These are phyloP conservation scores for Styela plicata DNA, from an alignment of 23 tunicate species.

Conservation along the genomic window DNA sequence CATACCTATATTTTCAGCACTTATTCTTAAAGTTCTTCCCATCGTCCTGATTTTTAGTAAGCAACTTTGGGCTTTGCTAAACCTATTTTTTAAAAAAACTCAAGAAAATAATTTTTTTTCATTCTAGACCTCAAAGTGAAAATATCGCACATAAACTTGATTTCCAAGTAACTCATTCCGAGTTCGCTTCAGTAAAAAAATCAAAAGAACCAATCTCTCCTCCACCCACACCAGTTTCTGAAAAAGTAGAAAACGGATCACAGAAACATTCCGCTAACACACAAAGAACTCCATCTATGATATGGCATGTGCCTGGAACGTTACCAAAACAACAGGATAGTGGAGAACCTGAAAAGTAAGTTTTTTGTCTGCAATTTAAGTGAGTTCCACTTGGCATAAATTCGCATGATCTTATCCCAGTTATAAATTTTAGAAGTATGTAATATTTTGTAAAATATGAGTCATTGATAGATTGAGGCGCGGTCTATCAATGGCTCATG, in stretches of 20 bases:
- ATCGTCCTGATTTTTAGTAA: too few relatives aligned
- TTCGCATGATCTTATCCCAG: too few relatives aligned
- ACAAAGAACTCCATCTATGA: conserved; percentile 26
- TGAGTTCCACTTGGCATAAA: too few relatives aligned
- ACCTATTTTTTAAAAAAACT: background rate
- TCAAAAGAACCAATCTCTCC: conserved; percentile 13
- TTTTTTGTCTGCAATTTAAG: too few relatives aligned
- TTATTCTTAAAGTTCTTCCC: too few relatives aligned
- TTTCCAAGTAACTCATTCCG: conserved; percentile 22
- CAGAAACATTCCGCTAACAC: conserved; percentile 3
- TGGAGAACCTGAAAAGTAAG: conserved; percentile 21
- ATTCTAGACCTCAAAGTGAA: conserved; percentile 31
- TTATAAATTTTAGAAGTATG: too few relatives aligned
- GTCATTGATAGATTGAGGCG: too few relatives aligned
- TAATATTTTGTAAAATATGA: too few relatives aligned
- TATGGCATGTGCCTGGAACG: conserved; percentile 36
- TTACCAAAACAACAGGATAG: conserved; percentile 9
- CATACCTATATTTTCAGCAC: too few relatives aligned
- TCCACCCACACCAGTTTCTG: background rate
- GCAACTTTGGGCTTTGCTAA: too few relatives aligned
- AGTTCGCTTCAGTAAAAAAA: conserved; percentile 23
- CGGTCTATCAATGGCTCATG: too few relatives aligned
- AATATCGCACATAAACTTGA: conserved; percentile 47
- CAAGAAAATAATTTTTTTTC: background rate
- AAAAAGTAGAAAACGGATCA: conserved; percentile 14